These are phyloP conservation scores for Xestoiulus laeticollis DNA, from an alignment of 2,888 invertebrate species.

Conservation along the genomic window DNA sequence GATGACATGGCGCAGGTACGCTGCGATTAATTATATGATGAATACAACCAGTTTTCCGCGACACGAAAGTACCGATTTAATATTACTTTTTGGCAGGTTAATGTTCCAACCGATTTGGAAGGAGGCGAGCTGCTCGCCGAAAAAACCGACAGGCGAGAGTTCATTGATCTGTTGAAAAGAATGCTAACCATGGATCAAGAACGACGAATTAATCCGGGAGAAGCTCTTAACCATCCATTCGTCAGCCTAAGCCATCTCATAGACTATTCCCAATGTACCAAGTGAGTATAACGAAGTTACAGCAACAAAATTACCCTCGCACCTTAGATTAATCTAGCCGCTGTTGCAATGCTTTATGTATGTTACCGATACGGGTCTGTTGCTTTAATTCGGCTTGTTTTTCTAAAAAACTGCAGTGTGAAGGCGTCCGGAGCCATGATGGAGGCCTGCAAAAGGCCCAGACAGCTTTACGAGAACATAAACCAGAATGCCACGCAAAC, in stretches of 20 bases:
- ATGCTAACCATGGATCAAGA: conserved; percentile 99
- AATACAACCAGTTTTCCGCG: too few species aligned
- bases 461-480: conserved; percentile 65
- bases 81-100: conserved; percentile 84
- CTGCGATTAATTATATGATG: conserved; percentile 39
- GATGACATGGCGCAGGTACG: conserved; percentile 83
- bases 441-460: conserved; percentile 77
- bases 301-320: neutral
- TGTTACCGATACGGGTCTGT: too few species aligned
- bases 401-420: conserved; percentile 70
- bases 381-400: too few species aligned
- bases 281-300: conserved; percentile 68
- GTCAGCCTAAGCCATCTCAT: conserved; percentile 91
- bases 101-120: conserved; percentile 96
- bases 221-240: conserved; percentile 94
- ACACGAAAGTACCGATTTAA: neutral
- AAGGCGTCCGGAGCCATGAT: conserved; percentile 98
- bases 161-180: conserved; percentile 95
- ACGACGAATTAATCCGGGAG: conserved; percentile 92
- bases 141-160: conserved; percentile 96
- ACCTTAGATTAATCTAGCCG: neutral
- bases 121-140: conserved; percentile 96
- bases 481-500: conserved; percentile 61
- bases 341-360: too few species aligned
- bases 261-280: conserved; percentile 96